phyloP scores from a whole-genome alignment of 2,113 vertebrate genomes.

The Rynchops niger region DNA sequence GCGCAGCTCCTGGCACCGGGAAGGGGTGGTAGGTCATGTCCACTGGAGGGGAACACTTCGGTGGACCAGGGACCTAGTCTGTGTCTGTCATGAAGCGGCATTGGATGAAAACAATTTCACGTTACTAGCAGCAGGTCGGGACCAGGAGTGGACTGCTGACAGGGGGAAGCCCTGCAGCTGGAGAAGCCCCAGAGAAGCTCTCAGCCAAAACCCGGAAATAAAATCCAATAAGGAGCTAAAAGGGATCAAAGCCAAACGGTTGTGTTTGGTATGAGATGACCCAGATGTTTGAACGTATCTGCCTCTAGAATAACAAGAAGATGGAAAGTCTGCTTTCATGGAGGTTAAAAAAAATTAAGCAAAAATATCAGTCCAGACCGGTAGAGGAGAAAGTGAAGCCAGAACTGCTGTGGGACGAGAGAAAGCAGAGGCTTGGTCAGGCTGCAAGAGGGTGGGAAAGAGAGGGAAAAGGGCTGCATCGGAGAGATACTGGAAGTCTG shows the following conservation, averaged over 20 bases:
- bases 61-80: not conserved
- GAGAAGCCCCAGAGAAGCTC: not conserved
- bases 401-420: not conserved
- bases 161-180: not conserved
- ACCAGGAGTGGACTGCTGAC: rapidly evolving
- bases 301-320: not conserved
- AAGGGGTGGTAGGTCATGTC: not conserved
- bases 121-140: not conserved
- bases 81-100: not conserved
- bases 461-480: not conserved
- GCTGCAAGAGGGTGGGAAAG: not conserved
- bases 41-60: not conserved
- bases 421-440: not conserved
- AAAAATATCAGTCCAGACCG: not conserved
- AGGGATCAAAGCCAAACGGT: not conserved
- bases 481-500: not conserved
- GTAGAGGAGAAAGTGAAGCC: not conserved
- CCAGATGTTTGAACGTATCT: not conserved
- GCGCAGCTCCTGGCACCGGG: rapidly evolving
- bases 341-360: not conserved
- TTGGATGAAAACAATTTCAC: not conserved
- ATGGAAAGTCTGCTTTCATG: not conserved
- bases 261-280: not conserved
- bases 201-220: not conserved
- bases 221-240: not conserved